Evolutionary conservation across 2,888 invertebrate genomes (phyloP), one percentile per base, ranked within the genome.

Genomic region (Villa cingulata): DNA sequence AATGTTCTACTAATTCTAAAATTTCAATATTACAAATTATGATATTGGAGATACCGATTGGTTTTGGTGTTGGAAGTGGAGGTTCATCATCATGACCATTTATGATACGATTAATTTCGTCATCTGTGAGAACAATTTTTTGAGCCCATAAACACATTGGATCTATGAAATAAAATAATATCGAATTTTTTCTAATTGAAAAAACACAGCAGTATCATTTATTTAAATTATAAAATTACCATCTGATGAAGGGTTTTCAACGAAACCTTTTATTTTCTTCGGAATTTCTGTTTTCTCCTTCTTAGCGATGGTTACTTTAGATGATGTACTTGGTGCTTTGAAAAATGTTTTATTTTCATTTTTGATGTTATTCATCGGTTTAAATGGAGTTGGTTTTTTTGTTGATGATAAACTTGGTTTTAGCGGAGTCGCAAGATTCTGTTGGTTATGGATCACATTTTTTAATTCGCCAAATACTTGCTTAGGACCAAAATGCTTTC

Each of bases 391-490:
- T 12, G 34, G 4, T 15, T 34, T 15, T 23, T 43, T 43, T 5
- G 12, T n/a, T 5, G 17, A 10, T n/a, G 20, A 23, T n/a, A 16
- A 4, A 16, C 10, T 16, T 16, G n/a, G 16, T 12, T 37, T 38
- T 14, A 37, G 14, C 10, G 27, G 27, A n/a, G 44, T 29, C 1
- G n/a, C n/a, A 36, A 27, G 16, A n/a, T 15, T 19, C 14, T 23
- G 32, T 20, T 46, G 34, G 14, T 47, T 42, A 15, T 47, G 47
- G 10, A 47, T 38, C 10, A 47, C 47, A 43, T 47, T 47, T 32
- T 42, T n/a, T 9, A 47, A 18, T n/a, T 47, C 47, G 6, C 47
- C 43, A 29, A 47, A 39, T 10, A 37, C 47, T 1, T 42, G 37
- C 16, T 47, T 47, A 9, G 19, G 36, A 15, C 15, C 37, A 19